Percentiles rank a stretch among this genome's conserved stretches.
phyloP scores from a whole-genome alignment of 2,113 vertebrate genomes.

The Eurypyga helias region DNA sequence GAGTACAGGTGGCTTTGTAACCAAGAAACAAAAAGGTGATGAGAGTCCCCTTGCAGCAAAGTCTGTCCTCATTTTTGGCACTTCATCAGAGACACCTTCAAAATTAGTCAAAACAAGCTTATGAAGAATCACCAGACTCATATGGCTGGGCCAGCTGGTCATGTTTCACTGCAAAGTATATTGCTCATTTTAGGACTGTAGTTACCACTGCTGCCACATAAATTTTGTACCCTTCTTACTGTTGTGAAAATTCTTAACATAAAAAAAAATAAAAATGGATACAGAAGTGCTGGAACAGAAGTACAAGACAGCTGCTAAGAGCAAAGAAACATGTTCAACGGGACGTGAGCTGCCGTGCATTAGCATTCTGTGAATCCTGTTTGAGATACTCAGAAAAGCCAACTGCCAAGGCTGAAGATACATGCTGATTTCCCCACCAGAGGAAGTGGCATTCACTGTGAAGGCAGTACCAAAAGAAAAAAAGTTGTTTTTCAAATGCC shows the following conservation, averaged over 20 bases:
- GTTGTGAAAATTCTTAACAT: background rate
- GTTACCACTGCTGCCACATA: background rate
- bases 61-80: background rate
- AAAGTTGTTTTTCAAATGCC: background rate
- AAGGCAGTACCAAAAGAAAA: background rate
- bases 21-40: background rate
- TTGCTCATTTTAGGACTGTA: constrained; percentile 3
- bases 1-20: background rate
- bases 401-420: background rate
- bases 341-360: fast-evolving
- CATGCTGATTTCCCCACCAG: background rate
- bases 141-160: constrained; percentile 7
- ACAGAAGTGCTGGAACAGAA: background rate
- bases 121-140: background rate
- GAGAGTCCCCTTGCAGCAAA: background rate
- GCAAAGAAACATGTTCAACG: background rate
- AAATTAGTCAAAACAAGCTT: background rate
- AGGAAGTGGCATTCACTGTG: background rate
- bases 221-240: background rate
- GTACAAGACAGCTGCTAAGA: background rate
- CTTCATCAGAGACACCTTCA: background rate
- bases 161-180: background rate
- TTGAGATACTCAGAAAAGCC: background rate
- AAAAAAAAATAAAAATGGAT: background rate
- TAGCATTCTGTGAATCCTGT: background rate